phyloP scores from a whole-genome alignment of 2,888 invertebrate species.

The Sipha maydis region DNA sequence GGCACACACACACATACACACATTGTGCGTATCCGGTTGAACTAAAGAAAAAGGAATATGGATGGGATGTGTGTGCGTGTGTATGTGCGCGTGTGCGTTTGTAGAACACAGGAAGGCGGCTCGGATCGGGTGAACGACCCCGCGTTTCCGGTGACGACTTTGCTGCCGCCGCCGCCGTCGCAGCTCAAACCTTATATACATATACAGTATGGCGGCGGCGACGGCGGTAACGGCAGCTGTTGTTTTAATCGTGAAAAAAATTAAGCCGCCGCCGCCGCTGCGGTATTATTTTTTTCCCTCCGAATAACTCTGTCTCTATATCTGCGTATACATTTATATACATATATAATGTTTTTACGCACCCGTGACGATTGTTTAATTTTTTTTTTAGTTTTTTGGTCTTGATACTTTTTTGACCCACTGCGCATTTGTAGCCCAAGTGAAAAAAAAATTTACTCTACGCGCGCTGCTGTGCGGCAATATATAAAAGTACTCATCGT shows the following conservation, averaged over 20 bases:
- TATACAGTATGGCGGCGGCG: constrained; percentile 2
- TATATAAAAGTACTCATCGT: background rate
- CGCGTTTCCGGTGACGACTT: constrained; percentile 57
- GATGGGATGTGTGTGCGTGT: constrained; percentile 32
- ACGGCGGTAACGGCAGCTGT: constrained; percentile 49
- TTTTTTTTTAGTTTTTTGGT: background rate
- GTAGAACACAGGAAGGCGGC: constrained; percentile 62
- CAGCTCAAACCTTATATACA: constrained; percentile 25
- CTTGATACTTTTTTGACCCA: background rate
- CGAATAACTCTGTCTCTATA: background rate
- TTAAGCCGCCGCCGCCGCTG: background rate
- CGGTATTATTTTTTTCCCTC: constrained; percentile 1
- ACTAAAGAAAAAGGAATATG: constrained; percentile 58
- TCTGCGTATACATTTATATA: background rate
- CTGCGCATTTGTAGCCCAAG: background rate
- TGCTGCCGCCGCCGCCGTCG: constrained; percentile 34
- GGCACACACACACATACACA: constrained; percentile 28
- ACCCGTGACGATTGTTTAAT: background rate
- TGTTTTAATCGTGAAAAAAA: constrained; percentile 54
- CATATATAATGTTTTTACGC: background rate
- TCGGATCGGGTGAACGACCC: constrained; percentile 59
- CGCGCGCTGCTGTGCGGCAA: background rate
- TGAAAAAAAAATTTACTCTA: background rate
- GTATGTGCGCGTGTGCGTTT: constrained; percentile 29
- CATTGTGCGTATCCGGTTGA: constrained; percentile 54